Evolutionary conservation across 2,113 vertebrate species (phyloP).

Genomic region (Callithrix jacchus): DNA sequence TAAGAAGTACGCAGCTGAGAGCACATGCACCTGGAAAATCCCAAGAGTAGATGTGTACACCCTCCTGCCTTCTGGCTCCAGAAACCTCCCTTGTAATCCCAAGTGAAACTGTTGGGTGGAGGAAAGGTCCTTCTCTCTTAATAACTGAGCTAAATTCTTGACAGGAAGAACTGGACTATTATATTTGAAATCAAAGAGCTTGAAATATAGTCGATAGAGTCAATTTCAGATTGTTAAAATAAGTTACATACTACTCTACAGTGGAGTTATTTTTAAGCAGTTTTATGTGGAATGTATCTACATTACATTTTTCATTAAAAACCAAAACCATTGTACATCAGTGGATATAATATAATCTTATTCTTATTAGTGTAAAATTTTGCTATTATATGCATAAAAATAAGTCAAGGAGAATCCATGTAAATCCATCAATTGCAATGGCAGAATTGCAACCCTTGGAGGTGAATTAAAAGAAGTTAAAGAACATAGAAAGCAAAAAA

Average conservation of each 20-base stretch:
- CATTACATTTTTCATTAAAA: not conserved
- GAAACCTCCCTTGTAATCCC: not conserved
- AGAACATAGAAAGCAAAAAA: not conserved
- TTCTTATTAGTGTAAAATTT: not conserved
- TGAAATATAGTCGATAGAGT: not conserved
- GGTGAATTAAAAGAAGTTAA: not conserved
- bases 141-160: not conserved
- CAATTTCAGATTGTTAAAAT: constrained; percentile 19
- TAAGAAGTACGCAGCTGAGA: not conserved
- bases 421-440: not conserved
- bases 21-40: not conserved
- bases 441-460: not conserved
- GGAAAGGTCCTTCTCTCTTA: not conserved
- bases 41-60: not conserved
- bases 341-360: not conserved
- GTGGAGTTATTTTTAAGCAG: not conserved
- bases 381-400: not conserved
- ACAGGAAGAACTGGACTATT: not conserved
- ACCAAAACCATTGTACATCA: not conserved
- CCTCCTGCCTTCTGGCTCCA: not conserved
- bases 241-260: not conserved
- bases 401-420: not conserved
- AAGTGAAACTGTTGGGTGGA: not conserved
- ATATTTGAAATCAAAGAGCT: not conserved
- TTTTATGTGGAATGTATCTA: not conserved